Conservation (phyloP, 2,113 vertebrate species). For the Gyps fulvus region DNA sequence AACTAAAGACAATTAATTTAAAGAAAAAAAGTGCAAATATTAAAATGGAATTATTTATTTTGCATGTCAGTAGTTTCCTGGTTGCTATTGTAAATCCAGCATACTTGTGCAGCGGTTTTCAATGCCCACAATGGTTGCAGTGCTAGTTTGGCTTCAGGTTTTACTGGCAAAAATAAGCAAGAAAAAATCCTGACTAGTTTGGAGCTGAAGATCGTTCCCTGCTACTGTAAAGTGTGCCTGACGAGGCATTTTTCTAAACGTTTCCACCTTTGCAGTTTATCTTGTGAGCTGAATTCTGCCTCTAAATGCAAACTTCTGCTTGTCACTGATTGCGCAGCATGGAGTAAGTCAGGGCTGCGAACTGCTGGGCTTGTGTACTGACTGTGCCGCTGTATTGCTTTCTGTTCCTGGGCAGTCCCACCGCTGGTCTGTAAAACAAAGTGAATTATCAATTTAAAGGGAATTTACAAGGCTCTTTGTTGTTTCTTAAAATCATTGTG, state of each 20-base stretch:
- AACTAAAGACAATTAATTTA: neutral
- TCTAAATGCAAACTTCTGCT: neutral
- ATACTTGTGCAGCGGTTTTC: neutral
- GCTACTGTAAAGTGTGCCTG: neutral
- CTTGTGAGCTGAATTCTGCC: neutral
- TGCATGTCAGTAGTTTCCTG: neutral
- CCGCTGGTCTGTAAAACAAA: neutral
- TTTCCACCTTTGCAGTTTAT: neutral
- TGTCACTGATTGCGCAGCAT: fast-evolving
- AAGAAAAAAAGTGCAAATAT: neutral
- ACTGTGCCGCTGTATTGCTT: neutral
- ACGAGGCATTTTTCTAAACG: neutral
- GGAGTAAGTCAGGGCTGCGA: neutral
- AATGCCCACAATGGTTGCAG: fast-evolving
- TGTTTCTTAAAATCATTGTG: neutral
- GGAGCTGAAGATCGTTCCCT: neutral
- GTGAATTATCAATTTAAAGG: neutral
- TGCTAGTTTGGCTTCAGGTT: neutral
- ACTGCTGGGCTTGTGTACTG: fast-evolving
- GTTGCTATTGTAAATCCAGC: neutral
- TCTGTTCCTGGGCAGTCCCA: neutral
- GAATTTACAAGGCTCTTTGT: neutral
- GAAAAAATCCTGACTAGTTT: neutral
- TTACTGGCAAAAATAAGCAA: neutral
- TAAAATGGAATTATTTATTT: neutral